Percentiles rank a stretch among this genome's conserved stretches.
These are phyloP conservation scores for Arenicola marina DNA, from an alignment of 2,888 invertebrate genomes.

Conservation along the genomic window DNA sequence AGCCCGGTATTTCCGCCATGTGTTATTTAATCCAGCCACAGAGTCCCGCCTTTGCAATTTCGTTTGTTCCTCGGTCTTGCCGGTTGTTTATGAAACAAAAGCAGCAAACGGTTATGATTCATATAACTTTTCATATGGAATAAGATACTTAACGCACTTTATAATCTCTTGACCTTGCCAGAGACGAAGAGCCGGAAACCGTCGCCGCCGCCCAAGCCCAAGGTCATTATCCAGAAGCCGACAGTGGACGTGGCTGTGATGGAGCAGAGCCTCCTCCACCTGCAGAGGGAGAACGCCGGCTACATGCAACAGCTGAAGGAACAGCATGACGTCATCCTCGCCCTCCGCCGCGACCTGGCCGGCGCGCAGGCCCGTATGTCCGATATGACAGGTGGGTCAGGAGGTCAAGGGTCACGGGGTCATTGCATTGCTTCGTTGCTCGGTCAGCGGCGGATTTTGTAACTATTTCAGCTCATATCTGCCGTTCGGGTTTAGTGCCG, in stretches of 20 bases:
- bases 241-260: slow-evolving; percentile 49
- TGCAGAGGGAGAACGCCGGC: slow-evolving; percentile 53
- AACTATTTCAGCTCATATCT: too few relatives aligned
- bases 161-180: slow-evolving; percentile 9
- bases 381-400: slow-evolving; percentile 55
- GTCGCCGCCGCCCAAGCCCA: slow-evolving; percentile 50
- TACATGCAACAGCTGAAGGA: slow-evolving; percentile 52
- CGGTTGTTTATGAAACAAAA: too few relatives aligned
- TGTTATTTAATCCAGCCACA: too few relatives aligned
- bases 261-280: slow-evolving; percentile 48
- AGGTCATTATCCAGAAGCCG: slow-evolving; percentile 53
- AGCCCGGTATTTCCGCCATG: too few relatives aligned
- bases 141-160: too few relatives aligned
- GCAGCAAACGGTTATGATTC: too few relatives aligned
- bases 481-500: too few relatives aligned
- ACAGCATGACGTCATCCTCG: slow-evolving; percentile 55
- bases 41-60: too few relatives aligned
- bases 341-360: slow-evolving; percentile 54
- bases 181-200: slow-evolving; percentile 42
- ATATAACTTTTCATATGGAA: too few relatives aligned
- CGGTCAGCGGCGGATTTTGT: too few relatives aligned
- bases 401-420: not conserved
- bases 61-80: too few relatives aligned
- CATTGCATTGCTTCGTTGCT: too few relatives aligned
- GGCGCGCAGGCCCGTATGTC: slow-evolving; percentile 58